Conservation (phyloP, 2,113 vertebrate species). For the Reinhardtius hippoglossoides region DNA sequence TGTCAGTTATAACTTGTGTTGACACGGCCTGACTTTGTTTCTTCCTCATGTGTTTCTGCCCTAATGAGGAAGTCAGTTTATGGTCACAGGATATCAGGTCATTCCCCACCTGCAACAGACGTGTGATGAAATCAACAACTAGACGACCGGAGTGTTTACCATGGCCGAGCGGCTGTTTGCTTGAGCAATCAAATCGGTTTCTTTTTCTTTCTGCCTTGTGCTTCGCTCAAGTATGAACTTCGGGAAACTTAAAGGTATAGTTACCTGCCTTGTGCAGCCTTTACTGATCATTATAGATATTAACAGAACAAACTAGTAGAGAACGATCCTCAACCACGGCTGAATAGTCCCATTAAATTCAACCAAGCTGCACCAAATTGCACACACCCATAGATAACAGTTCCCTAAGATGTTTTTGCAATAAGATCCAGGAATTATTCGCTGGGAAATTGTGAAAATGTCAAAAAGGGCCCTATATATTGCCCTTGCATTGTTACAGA, state of each 20-base stretch:
- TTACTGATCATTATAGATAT: conserved; percentile 38
- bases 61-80: conserved; percentile 63
- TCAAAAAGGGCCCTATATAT: too few relatives aligned
- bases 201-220: conserved; percentile 17
- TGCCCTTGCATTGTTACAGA: too few relatives aligned
- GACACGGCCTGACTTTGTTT: conserved; percentile 32
- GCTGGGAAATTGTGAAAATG: too few relatives aligned
- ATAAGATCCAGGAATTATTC: too few relatives aligned
- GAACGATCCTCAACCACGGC: too few relatives aligned
- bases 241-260: conserved; percentile 7
- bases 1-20: conserved; percentile 2
- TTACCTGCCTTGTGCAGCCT: conserved; percentile 24
- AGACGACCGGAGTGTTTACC: conserved; percentile 51
- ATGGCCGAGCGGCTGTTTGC: conserved; percentile 19
- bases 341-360: too few relatives aligned
- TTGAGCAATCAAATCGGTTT: conserved; percentile 23
- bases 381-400: too few relatives aligned
- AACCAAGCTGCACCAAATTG: too few relatives aligned
- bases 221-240: conserved; percentile 11
- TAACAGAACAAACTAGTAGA: background rate
- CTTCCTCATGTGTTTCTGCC: conserved; percentile 15
- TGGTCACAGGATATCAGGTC: conserved; percentile 35
- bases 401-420: too few relatives aligned
- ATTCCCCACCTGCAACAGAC: conserved; percentile 58
- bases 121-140: conserved; percentile 51